These are phyloP conservation scores for Scleropages formosus DNA, from an alignment of 2,797 vertebrate species.

Conservation along the genomic window DNA sequence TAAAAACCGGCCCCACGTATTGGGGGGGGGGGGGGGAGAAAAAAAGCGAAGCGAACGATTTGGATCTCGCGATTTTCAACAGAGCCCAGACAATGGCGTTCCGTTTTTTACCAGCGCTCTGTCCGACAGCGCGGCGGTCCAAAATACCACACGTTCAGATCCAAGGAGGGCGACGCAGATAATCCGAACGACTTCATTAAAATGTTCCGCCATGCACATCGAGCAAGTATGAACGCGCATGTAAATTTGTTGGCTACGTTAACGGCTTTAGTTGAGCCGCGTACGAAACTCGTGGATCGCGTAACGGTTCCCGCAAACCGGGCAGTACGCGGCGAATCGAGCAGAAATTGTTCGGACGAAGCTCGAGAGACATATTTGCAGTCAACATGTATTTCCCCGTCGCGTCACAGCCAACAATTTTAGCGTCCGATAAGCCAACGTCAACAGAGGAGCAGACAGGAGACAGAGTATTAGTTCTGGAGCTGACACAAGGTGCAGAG, in stretches of 20 bases:
- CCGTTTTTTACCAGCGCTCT: neutral
- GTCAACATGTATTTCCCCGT: slow-evolving; percentile 19
- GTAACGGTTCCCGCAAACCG: no score
- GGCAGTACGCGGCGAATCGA: neutral
- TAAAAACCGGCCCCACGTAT: neutral
- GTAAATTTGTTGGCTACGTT: no score
- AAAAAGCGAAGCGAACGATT: neutral
- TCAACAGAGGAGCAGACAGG: slow-evolving; percentile 23
- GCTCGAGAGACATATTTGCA: slow-evolving; percentile 21
- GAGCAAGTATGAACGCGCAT: no score
- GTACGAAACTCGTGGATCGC: no score
- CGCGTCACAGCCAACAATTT: slow-evolving; percentile 19
- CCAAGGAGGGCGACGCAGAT: neutral
- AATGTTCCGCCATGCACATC: no score
- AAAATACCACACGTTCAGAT: slow-evolving; percentile 1
- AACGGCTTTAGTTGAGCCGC: no score
- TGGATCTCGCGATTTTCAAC: neutral
- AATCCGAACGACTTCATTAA: neutral
- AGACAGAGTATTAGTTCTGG: slow-evolving; percentile 24
- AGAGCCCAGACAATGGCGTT: neutral
- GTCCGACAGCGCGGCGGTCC: neutral
- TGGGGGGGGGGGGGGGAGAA: neutral
- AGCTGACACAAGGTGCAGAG: neutral
- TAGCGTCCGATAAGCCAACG: slow-evolving; percentile 11
- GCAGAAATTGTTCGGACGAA: slow-evolving; percentile 8